Percentiles rank a stretch among this genome's conserved stretches.
These are phyloP conservation scores for Teinopalpus imperialis DNA, from an alignment of 2,888 invertebrate genomes.

Conservation along the genomic window DNA sequence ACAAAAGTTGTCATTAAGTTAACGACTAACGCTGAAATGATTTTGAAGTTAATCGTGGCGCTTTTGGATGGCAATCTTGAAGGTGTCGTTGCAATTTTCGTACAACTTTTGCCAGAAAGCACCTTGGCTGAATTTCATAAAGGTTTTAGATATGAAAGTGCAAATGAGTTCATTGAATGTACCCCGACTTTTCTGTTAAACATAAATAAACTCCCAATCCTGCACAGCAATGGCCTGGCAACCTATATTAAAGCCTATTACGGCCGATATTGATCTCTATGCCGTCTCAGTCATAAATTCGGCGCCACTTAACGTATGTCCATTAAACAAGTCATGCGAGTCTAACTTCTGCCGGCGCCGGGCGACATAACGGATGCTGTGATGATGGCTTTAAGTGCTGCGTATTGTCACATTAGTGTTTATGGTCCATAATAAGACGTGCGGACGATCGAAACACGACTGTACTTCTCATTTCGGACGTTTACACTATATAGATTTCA, in stretches of 20 bases:
- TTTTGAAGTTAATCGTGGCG: slow-evolving; percentile 98
- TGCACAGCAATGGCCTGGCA: no score
- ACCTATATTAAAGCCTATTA: no score
- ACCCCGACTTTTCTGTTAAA: no score
- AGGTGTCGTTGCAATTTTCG: slow-evolving; percentile 93
- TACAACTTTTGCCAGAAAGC: slow-evolving; percentile 94
- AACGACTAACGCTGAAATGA: slow-evolving; percentile 99
- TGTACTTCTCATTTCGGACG: no score
- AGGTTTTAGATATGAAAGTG: slow-evolving; percentile 97
- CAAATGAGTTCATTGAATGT: slow-evolving; percentile 56
- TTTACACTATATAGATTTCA: no score
- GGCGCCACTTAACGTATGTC: slow-evolving; percentile 16
- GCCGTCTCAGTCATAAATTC: slow-evolving; percentile 12
- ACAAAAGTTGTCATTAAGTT: slow-evolving; percentile 92
- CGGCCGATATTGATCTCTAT: slow-evolving; percentile 6
- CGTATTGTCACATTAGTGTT: slow-evolving; percentile 8
- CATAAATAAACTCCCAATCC: no score
- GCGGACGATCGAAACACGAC: background rate
- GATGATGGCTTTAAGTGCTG: background rate
- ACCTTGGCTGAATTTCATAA: slow-evolving; percentile 95
- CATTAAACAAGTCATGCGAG: slow-evolving; percentile 5
- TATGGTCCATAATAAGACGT: background rate
- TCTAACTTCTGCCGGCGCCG: slow-evolving; percentile 1
- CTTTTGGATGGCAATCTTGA: slow-evolving; percentile 87
- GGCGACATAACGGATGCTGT: slow-evolving; percentile 6